Evolutionary conservation across 2,888 invertebrate genomes (phyloP).

Genomic region (Amphipoea oculea): DNA sequence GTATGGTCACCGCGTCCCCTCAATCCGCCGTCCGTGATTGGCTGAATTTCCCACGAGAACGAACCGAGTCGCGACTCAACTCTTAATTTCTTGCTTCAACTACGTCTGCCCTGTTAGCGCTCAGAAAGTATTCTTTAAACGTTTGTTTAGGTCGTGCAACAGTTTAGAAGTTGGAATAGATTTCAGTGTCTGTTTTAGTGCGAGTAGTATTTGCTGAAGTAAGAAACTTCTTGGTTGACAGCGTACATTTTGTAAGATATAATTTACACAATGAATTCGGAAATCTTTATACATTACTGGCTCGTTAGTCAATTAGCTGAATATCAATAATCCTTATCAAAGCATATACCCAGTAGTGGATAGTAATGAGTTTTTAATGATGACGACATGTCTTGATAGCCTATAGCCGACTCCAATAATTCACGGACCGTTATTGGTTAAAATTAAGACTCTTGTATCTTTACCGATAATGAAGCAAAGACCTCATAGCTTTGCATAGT

Average conservation of each 20-base stretch:
- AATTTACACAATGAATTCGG: neutral
- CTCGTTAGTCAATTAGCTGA: neutral
- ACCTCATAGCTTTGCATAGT: neutral
- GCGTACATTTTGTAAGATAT: neutral
- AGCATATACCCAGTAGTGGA: neutral
- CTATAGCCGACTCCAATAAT: no score
- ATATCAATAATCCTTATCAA: neutral
- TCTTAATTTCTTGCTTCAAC: constrained; percentile 86
- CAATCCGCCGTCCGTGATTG: constrained; percentile 85
- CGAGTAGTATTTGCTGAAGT: constrained; percentile 6
- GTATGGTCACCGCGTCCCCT: constrained; percentile 72
- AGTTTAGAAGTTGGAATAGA: constrained; percentile 34
- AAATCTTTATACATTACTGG: neutral
- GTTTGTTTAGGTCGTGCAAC: constrained; percentile 57
- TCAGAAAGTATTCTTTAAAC: constrained; percentile 70
- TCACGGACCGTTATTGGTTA: no score
- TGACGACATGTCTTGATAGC: neutral
- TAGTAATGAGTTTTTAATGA: neutral
- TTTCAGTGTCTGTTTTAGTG: neutral
- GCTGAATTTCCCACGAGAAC: constrained; percentile 86
- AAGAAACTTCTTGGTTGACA: neutral
- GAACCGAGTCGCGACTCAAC: constrained; percentile 78
- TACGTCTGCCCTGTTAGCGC: constrained; percentile 70
- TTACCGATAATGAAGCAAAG: neutral
- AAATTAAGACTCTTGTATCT: no score